Evolutionary conservation across 1,140 invertebrate species (phyloP), one percentile per base, ranked within the genome.

Genomic region (Pomacea maculata): DNA sequence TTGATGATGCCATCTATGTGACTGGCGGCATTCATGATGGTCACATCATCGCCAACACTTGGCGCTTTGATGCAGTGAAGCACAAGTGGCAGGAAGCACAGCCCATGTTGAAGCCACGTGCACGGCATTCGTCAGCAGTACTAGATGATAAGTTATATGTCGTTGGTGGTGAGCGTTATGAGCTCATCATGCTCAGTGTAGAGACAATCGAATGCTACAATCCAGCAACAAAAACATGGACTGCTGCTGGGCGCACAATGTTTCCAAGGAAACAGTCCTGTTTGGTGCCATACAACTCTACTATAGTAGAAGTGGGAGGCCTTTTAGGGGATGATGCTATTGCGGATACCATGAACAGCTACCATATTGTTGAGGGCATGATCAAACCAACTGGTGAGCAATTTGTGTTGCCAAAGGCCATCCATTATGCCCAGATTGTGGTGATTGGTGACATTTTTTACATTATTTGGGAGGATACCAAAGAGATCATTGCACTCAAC

Each of bases 401-500:
- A 75, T 90, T 88, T 76, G 83, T 90, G 25, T 84, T 91, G 57
- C 89, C 90, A 25, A 86, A 90, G 55, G 73, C 83, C 68, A 90
- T 91, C 57, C 85, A 90, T 74, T 88, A 80, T 83, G 85, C 88
- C 71, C 85, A 91, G 85, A 89, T 91, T 63, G 86, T 90, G 73
- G 87, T 90, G 14, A 84, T 90, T 17, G 86, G 87, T 82, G 83
- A 82, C 25, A 84, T 89, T 52, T 90, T 91, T 79, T 91, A 91
- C 82, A 91, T 91, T 75, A 86, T 91, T 15, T 91, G 90, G 90
- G 88, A 90, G 77, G 89, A 91, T 78, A 83, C 84, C 0, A 88
- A 88, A 73, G 90, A 90, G 82, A 81, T 91, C 81, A 89, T 91
- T 79, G 88, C 89, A 21, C 83, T 91, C 11, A 88, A 90, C 80